Evolutionary conservation across 2,797 vertebrate species (phyloP).

Genomic region (Diceros bicornis): DNA sequence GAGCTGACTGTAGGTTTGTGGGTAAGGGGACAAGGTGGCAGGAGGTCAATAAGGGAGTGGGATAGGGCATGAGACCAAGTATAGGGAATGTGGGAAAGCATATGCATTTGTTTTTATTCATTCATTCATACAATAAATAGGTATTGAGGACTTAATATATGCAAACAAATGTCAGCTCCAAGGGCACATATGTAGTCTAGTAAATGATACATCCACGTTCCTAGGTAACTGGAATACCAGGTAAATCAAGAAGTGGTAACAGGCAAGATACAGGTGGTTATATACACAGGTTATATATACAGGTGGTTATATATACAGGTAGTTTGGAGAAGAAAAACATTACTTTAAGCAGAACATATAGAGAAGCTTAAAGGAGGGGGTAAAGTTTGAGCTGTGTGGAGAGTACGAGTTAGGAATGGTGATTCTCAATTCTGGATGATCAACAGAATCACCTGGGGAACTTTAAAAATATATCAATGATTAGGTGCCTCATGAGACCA

Average conservation of each 20-base stretch:
- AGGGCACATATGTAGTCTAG: not conserved
- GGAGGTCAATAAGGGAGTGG: not conserved
- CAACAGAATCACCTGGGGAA: not conserved
- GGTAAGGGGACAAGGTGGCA: not conserved
- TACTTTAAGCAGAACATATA: not conserved
- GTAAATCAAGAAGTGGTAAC: not conserved
- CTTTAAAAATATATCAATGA: not conserved
- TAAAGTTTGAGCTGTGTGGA: not conserved
- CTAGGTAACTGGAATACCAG: not conserved
- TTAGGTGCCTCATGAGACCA: not conserved
- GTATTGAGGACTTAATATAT: not conserved
- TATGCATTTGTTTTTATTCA: not conserved
- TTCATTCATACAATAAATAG: not conserved
- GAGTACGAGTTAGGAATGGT: not conserved
- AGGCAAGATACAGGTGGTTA: not conserved
- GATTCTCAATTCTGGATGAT: not conserved
- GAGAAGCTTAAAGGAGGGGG: not conserved
- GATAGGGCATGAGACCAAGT: not conserved
- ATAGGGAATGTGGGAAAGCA: not conserved
- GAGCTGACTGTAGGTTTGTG: not conserved
- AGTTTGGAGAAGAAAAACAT: not conserved
- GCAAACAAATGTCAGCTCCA: not conserved
- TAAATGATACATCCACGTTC: not conserved
- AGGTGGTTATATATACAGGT: not conserved
- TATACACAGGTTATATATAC: not conserved